Percentiles rank a stretch among this genome's conserved stretches.
Evolutionary conservation across 1,140 invertebrate species (phyloP).

Genomic region (Drosophila busckii): DNA sequence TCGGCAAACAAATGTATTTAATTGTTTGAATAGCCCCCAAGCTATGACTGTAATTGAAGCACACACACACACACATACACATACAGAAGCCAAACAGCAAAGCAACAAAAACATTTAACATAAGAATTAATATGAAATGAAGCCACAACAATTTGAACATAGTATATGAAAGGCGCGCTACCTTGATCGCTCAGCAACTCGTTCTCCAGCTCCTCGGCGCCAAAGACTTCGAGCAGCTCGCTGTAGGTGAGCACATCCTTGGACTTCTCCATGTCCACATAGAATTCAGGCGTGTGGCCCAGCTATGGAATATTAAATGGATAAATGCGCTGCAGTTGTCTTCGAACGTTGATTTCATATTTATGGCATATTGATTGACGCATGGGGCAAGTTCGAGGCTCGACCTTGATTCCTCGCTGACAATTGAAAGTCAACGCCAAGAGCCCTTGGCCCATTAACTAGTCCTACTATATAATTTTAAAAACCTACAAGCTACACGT

Average conservation of each 20-base stretch:
- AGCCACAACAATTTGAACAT: neutral
- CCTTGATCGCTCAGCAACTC: slow-evolving; percentile 88
- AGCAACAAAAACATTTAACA: slow-evolving; percentile 25
- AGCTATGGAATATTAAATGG: slow-evolving; percentile 80
- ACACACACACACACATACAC: too few species aligned
- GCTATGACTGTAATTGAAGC: too few species aligned
- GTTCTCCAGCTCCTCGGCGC: slow-evolving; percentile 83
- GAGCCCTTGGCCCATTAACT: slow-evolving; percentile 41
- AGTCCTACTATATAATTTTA: slow-evolving; percentile 8
- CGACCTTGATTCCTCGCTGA: slow-evolving; percentile 7
- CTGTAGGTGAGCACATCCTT: slow-evolving; percentile 82
- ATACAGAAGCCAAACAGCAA: slow-evolving; percentile 35
- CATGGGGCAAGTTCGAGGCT: neutral
- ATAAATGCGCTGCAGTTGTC: slow-evolving; percentile 13
- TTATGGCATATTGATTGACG: slow-evolving; percentile 54
- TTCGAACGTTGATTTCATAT: slow-evolving; percentile 41
- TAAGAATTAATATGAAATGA: slow-evolving; percentile 1
- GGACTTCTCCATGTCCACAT: slow-evolving; percentile 84
- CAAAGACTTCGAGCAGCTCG: slow-evolving; percentile 84
- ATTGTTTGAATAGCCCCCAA: too few species aligned
- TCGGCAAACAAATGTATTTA: slow-evolving; percentile 66
- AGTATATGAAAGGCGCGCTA: slow-evolving; percentile 67
- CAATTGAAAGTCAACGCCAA: slow-evolving; percentile 47
- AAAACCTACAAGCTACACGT: too few species aligned
- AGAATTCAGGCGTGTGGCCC: slow-evolving; percentile 87